These are phyloP conservation scores for Liasis olivaceus DNA, from an alignment of 2,797 vertebrate genomes.

Conservation along the genomic window DNA sequence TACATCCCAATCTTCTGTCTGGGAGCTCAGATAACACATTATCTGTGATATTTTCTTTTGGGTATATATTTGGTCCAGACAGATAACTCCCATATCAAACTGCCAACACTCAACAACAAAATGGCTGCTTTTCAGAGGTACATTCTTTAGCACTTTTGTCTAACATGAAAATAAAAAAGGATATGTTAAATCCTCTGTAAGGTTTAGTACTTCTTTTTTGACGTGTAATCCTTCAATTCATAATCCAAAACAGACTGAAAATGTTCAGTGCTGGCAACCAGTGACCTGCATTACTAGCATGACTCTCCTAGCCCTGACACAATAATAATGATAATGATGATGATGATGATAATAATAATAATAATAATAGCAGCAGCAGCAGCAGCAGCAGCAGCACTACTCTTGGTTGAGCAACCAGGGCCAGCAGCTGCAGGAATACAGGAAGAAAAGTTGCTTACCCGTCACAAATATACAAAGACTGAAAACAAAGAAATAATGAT, in stretches of 20 bases:
- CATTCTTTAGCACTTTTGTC: neutral
- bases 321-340: too few species aligned
- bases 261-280: neutral
- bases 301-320: neutral
- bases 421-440: too few species aligned
- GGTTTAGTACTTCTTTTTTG: neutral
- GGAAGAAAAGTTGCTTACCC: too few species aligned
- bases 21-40: neutral
- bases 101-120: neutral
- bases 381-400: too few species aligned
- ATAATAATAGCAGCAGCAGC: too few species aligned
- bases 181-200: neutral
- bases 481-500: too few species aligned
- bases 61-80: neutral
- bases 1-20: neutral
- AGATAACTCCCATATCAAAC: neutral
- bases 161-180: neutral
- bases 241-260: neutral
- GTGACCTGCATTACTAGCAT: neutral
- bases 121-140: neutral
- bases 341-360: too few species aligned
- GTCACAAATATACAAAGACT: too few species aligned
- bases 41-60: neutral
- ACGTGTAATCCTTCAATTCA: neutral
- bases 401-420: too few species aligned